Percentiles rank a stretch among this genome's conserved stretches.
These are phyloP conservation scores for Clytia hemisphaerica DNA, from an alignment of 30 jellyfish, hydroid and myxozoan genomes.

Conservation along the genomic window DNA sequence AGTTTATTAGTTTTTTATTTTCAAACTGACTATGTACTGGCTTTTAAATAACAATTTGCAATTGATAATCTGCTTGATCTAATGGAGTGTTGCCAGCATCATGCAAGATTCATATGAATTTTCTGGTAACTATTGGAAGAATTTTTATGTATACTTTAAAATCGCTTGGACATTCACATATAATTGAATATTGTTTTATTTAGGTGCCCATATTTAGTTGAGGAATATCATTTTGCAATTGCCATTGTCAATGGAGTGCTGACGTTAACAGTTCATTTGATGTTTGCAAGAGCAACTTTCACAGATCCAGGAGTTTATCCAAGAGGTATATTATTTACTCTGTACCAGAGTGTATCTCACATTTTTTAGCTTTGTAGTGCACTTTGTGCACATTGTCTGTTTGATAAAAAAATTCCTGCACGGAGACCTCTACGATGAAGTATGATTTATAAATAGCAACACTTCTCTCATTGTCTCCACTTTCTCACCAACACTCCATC, in stretches of 20 bases:
- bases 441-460: too few relatives aligned
- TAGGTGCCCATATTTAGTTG: constrained; percentile 80
- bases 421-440: too few relatives aligned
- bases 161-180: too few relatives aligned
- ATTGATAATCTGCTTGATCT: background rate
- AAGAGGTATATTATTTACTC: constrained; percentile 43
- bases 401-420: too few relatives aligned
- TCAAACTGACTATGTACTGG: too few relatives aligned
- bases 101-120: background rate
- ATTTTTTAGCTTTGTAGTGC: too few relatives aligned
- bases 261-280: constrained; percentile 66
- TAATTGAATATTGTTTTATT: background rate
- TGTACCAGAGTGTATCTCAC: background rate
- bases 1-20: too few relatives aligned
- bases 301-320: constrained; percentile 93
- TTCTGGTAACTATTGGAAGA: background rate
- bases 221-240: constrained; percentile 47
- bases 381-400: too few relatives aligned
- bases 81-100: background rate
- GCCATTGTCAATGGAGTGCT: constrained; percentile 59
- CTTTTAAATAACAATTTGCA: too few relatives aligned
- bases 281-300: constrained; percentile 95
- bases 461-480: too few relatives aligned
- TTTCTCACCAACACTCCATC: too few relatives aligned
- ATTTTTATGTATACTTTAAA: background rate